Base-by-base conservation (phyloP, 2,797 vertebrate genomes). In the Diplodus puntazzo region DNA sequence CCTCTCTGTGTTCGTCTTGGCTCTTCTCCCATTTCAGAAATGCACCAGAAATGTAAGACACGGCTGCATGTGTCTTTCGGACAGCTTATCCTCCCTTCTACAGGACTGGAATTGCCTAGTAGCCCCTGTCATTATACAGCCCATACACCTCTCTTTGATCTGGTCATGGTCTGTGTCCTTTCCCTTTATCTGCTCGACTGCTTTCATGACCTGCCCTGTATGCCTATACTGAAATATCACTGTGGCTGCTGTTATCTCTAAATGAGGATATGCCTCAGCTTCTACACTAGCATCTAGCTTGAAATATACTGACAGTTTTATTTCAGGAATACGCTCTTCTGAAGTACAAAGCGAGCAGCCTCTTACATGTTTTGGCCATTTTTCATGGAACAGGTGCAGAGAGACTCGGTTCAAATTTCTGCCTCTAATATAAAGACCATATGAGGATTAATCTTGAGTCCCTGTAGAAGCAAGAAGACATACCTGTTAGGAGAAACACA, bases 341-440 rank as follows among this genome's bases (percentile, higher is more conserved):
- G 75, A 87, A 77, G 67, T 87, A 82, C 81, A 87, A 91, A 91
- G 80, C 10, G 10, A 39, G 39, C 76, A 72, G 63, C 62, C 73
- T 80, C 80, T 58, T 53, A 23, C 34, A 66, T 61, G 46, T 61
- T 59, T 49, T 11, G 61, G 16, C 62, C 49, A 63, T 87, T 89
- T 92, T 89, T 93, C 80, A 88, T 81, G 79, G 63, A 87, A 88
- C 93, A 95, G 93, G 92, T 95, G 91, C 85, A 62, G 80, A 86
- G 59, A 90, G 82, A 89, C 87, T 80, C 72, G 69, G 74, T 80
- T 87, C 57, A 69, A 53, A 83, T 83, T 62, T 89, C 49, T 60
- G 45, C 75, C 25, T 84, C 57, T 87, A 73, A 90, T 88, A 87
- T 83, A 76, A 85, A 90, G 58, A 88, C 73, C 87, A 92, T 83